Conservation (phyloP, 2,113 vertebrate genomes). For the Prolemur simus region DNA sequence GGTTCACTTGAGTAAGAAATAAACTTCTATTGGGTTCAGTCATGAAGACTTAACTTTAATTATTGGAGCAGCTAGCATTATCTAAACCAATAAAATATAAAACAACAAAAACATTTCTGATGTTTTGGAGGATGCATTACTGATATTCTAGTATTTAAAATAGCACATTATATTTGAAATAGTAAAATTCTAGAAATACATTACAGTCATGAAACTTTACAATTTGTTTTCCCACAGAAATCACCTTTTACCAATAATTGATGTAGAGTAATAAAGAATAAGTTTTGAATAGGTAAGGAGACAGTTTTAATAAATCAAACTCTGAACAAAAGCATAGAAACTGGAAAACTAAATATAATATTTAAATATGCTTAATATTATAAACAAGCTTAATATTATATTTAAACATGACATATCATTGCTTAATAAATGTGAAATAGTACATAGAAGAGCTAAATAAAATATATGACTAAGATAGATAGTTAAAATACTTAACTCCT, state of each 20-base stretch:
- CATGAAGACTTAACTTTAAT: not conserved
- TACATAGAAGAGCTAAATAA: not conserved
- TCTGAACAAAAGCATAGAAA: not conserved
- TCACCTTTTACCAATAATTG: not conserved
- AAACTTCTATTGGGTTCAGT: not conserved
- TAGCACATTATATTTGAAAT: not conserved
- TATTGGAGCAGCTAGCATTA: not conserved
- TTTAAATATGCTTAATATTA: not conserved
- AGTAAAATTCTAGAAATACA: not conserved
- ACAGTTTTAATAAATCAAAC: not conserved
- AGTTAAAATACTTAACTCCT: constrained; percentile 11
- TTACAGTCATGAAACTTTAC: not conserved
- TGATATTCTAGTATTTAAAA: constrained; percentile 12
- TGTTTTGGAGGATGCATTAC: not conserved
- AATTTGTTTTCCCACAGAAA: not conserved
- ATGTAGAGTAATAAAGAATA: not conserved
- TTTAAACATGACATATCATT: not conserved
- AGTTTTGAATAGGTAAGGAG: not conserved
- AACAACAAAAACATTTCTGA: not conserved
- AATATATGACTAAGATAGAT: not conserved
- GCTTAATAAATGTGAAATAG: not conserved
- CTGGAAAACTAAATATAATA: not conserved
- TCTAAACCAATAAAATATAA: not conserved
- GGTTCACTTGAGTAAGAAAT: constrained; percentile 1
- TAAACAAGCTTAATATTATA: not conserved